Percentiles rank a stretch among this genome's conserved stretches.
phyloP scores from a whole-genome alignment of 2,797 vertebrate genomes.

The Acrossocheilus wenchowensis region DNA sequence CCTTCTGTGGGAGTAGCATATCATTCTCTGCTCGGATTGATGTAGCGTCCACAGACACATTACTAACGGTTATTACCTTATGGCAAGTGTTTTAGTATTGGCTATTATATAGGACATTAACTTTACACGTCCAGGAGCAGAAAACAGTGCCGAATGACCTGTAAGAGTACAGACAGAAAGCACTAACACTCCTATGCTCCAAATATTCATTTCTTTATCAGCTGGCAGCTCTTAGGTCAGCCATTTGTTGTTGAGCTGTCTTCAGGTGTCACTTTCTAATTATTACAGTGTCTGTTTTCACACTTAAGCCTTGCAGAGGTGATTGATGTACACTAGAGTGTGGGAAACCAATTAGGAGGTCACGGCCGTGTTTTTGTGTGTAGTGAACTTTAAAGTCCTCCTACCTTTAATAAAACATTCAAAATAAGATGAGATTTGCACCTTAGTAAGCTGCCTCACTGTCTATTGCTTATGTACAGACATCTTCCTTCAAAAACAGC shows the following conservation, averaged over 20 bases:
- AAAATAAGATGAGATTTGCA: not conserved
- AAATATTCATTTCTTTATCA: constrained; percentile 36
- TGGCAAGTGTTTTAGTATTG: constrained; percentile 3
- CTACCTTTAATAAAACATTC: constrained; percentile 8
- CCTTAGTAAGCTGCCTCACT: not conserved
- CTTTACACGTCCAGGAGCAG: not conserved
- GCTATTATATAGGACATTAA: constrained; percentile 8
- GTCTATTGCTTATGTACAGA: not conserved
- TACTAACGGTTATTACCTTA: not conserved
- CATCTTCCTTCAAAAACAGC: not conserved
- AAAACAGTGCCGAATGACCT: not conserved
- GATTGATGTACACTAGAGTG: constrained; percentile 32
- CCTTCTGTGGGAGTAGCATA: not conserved
- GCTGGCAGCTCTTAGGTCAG: constrained; percentile 15
- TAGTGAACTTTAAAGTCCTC: not conserved
- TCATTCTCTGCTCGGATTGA: not conserved
- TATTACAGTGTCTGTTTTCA: constrained; percentile 44
- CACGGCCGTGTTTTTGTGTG: constrained; percentile 2
- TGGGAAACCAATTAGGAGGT: constrained; percentile 41
- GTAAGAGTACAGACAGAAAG: constrained; percentile 3
- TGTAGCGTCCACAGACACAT: not conserved
- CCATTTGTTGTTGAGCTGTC: constrained; percentile 31
- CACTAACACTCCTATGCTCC: not conserved
- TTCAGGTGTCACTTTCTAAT: constrained; percentile 28
- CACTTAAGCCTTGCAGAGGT: constrained; percentile 20